Evolutionary conservation across 2,113 vertebrate species (phyloP).

Genomic region (Etheostoma cragini): DNA sequence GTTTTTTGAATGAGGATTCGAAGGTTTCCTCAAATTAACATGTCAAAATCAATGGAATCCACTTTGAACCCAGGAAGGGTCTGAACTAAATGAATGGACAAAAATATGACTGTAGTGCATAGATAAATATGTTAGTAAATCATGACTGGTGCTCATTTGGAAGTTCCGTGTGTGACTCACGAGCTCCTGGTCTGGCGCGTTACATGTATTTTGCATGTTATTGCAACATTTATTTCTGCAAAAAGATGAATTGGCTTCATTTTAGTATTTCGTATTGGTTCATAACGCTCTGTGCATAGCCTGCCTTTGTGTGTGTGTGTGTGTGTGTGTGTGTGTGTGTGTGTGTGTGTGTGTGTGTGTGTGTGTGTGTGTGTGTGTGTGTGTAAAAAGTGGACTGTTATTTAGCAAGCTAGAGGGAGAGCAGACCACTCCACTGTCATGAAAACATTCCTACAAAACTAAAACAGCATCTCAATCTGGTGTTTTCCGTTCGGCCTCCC

Average conservation of each 20-base stretch:
- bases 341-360: background rate
- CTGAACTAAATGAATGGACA: slow-evolving; percentile 1
- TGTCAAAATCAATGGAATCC: slow-evolving; percentile 7
- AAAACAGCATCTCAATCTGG: slow-evolving; percentile 53
- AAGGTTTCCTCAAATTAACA: background rate
- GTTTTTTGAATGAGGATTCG: background rate
- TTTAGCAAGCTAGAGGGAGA: slow-evolving; percentile 3
- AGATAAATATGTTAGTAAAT: slow-evolving; percentile 32
- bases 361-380: background rate
- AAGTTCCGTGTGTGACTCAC: slow-evolving; percentile 17
- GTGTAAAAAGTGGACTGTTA: slow-evolving; percentile 9
- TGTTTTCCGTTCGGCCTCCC: slow-evolving; percentile 14
- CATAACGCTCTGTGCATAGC: background rate
- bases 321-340: slow-evolving; percentile 1
- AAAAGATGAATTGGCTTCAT: background rate
- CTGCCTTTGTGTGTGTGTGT: background rate
- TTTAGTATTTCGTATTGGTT: background rate
- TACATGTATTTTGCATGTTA: background rate
- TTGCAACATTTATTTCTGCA: slow-evolving; percentile 1
- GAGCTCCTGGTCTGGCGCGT: background rate
- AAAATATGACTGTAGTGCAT: slow-evolving; percentile 13
- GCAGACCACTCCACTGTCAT: slow-evolving; percentile 36
- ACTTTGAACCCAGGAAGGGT: background rate
- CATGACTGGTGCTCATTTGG: slow-evolving; percentile 11
- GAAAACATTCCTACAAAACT: slow-evolving; percentile 60